Evolutionary conservation across 2,113 vertebrate species (phyloP), one percentile per base, ranked within the genome.

Genomic region (Chaetops frenatus): DNA sequence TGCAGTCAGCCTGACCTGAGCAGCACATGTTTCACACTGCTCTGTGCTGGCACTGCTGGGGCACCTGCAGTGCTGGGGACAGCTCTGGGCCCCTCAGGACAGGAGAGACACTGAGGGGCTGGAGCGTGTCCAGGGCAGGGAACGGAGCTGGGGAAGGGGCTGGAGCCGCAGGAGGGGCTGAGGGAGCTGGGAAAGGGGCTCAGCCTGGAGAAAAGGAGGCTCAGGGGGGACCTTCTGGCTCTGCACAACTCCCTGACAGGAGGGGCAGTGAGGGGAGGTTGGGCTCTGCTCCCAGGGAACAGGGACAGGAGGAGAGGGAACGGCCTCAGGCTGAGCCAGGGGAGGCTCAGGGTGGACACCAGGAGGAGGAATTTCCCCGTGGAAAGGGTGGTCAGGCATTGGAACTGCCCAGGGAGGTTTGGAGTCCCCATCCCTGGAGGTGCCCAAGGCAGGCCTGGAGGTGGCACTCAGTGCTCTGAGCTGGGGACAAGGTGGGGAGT

Each of bases 361-460:
- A 38, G 0, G 0, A 29, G 48, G 0, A 62, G 29, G 16, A 47
- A 64, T 87, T 79, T 22, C 5, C 0, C 0, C 29, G 3, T 48
- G 20, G 42, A 56, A 48, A 22, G 11, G 4, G 7, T 2, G 6
- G 0, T 14, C 25, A 56, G 25, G 17, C 0, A 0, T 2, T 47
- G 40, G 29, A 0, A 78, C n/a, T 87, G 29, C 20, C 8, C 56
- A 62, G 40, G 29, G 48, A 4, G 6, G 12, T 13, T 7, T 62
- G 56, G n/a, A 29, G 5, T 40, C 0, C 7, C 56, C 33, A 29
- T 21, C 21, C 13, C 65, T 42, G 48, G 7, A 31, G 19, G 13
- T 87, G 56, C 19, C 29, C 8, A 12, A 11, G 64, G 23, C 51
- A 27, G 2, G n/a, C 1, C 47, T 62, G 74, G n/a, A 45, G 0